A percentile compares a stretch with the other conserved stretches of the same genome.
phyloP scores from a whole-genome alignment of 2,113 vertebrate genomes.

The Leuciscus idus region DNA sequence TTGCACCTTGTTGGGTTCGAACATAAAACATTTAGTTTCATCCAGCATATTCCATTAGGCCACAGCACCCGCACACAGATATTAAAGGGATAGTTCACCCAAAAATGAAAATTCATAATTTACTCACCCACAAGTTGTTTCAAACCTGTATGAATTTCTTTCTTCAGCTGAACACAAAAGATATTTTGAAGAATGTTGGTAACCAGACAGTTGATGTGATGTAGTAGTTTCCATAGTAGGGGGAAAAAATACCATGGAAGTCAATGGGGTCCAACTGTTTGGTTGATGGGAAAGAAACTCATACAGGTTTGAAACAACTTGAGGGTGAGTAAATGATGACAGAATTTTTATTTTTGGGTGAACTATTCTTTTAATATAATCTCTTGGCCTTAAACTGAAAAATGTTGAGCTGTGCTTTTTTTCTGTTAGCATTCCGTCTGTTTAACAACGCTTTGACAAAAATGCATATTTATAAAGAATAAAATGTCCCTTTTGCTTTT shows the following conservation, averaged over 20 bases:
- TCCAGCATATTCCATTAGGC: background rate
- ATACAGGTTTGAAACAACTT: no score
- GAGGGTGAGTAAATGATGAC: no score
- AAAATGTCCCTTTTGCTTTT: slow-evolving; percentile 16
- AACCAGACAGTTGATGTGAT: background rate
- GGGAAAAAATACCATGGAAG: no score
- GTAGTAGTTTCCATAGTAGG: no score
- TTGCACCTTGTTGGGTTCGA: background rate
- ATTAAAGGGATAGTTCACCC: background rate
- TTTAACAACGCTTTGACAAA: slow-evolving; percentile 49
- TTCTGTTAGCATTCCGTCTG: slow-evolving; percentile 68
- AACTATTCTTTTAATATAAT: no score
- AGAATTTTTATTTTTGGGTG: no score
- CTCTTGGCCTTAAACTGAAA: background rate
- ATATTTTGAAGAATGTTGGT: background rate
- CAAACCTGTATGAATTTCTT: no score
- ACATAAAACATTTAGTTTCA: background rate
- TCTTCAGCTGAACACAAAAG: background rate
- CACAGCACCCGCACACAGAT: background rate
- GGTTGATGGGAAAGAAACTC: no score
- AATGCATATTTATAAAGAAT: slow-evolving; percentile 2
- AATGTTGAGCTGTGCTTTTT: slow-evolving; percentile 52
- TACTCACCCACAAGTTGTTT: no score
- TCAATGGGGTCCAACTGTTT: no score
- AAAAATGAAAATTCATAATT: no score